Evolutionary conservation across 2,888 invertebrate genomes (phyloP).

Genomic region (Drosophila austrosaltans): DNA sequence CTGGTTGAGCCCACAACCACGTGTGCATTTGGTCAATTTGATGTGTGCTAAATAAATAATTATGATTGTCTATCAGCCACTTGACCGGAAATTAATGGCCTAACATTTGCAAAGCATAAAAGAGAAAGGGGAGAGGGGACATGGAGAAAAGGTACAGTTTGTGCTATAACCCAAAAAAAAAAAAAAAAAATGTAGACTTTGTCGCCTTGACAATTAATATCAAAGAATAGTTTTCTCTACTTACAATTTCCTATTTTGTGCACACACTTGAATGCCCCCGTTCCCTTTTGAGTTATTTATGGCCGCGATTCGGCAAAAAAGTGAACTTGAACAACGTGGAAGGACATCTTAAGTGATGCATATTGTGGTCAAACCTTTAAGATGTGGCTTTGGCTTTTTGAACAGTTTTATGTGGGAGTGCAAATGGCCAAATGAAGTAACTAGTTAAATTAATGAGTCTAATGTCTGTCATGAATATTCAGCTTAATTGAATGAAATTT

Average conservation of each 20-base stretch:
- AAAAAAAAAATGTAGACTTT: slow-evolving; percentile 26
- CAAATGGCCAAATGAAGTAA: slow-evolving; percentile 9
- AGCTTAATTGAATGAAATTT: neutral
- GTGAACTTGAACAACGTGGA: slow-evolving; percentile 1
- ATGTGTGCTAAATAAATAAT: slow-evolving; percentile 73
- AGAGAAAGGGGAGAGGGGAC: neutral
- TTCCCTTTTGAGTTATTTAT: slow-evolving; percentile 69
- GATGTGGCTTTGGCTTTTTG: slow-evolving; percentile 2
- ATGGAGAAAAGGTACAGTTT: neutral
- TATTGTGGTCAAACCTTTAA: slow-evolving; percentile 27
- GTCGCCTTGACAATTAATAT: slow-evolving; percentile 69
- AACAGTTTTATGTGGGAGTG: neutral
- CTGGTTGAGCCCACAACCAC: slow-evolving; percentile 50
- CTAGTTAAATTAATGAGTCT: slow-evolving; percentile 2
- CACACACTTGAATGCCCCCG: slow-evolving; percentile 65
- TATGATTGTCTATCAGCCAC: slow-evolving; percentile 75
- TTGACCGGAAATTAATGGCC: slow-evolving; percentile 77
- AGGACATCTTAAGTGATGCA: slow-evolving; percentile 1
- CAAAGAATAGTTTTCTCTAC: slow-evolving; percentile 64
- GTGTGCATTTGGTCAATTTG: slow-evolving; percentile 73
- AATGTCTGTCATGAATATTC: slow-evolving; percentile 5
- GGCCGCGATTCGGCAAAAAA: slow-evolving; percentile 24
- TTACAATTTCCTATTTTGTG: slow-evolving; percentile 48
- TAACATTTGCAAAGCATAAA: slow-evolving; percentile 52
- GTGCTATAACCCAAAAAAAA: slow-evolving; percentile 10